A percentile compares a stretch with the other conserved stretches of the same genome.
Conservation (phyloP, 2,797 vertebrate genomes). For the Phataginus tricuspis region DNA sequence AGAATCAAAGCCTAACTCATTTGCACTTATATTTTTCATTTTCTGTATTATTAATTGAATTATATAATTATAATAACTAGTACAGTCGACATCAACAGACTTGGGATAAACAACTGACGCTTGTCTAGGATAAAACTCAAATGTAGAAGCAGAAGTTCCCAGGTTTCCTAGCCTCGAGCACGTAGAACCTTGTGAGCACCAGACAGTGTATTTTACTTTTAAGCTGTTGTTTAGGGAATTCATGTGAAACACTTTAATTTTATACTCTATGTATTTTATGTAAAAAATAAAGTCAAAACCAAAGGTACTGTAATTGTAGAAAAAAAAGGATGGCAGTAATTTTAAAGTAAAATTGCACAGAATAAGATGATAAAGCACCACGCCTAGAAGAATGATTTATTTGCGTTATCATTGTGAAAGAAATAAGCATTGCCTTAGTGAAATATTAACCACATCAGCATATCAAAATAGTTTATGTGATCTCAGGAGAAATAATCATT, state of each 20-base stretch:
- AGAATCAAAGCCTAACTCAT: background rate
- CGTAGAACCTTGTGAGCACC: background rate
- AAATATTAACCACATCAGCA: conserved; percentile 66
- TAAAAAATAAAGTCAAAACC: conserved; percentile 40
- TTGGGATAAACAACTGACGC: background rate
- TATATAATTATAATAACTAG: background rate
- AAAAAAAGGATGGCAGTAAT: conserved; percentile 17
- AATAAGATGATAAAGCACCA: conserved; percentile 24
- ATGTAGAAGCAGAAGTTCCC: background rate
- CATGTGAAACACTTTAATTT: conserved; percentile 27
- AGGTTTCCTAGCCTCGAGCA: background rate
- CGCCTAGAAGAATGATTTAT: conserved; percentile 46
- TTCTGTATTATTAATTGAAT: conserved; percentile 12
- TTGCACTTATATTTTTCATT: conserved; percentile 12
- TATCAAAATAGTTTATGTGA: conserved; percentile 46
- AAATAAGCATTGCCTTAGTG: conserved; percentile 57
- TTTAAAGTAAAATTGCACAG: conserved; percentile 49
- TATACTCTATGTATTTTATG: background rate
- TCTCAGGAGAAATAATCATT: conserved; percentile 62
- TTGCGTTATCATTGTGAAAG: conserved; percentile 35
- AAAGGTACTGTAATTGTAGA: conserved; percentile 23
- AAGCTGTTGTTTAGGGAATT: background rate
- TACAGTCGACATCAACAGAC: background rate
- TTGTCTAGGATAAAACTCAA: conserved; percentile 10
- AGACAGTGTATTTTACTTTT: conserved; percentile 7